Evolutionary conservation across 2,113 vertebrate genomes (phyloP).

Genomic region (Larimichthys crocea): DNA sequence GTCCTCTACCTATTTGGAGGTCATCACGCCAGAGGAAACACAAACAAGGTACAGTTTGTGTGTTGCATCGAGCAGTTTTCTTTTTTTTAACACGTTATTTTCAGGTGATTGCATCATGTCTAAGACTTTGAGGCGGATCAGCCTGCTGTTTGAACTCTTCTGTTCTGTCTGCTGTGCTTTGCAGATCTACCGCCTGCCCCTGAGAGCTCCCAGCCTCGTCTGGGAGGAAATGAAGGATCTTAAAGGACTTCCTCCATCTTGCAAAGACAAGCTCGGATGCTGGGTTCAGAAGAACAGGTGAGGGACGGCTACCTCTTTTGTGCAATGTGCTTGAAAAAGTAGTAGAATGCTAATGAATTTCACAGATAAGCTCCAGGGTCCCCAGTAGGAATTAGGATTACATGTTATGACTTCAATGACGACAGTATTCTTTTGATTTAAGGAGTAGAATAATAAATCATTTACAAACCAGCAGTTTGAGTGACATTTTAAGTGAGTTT

Average conservation of each 20-base stretch:
- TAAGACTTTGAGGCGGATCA: background rate
- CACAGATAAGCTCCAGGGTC: background rate
- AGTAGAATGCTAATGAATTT: background rate
- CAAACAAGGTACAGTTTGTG: conserved; percentile 87
- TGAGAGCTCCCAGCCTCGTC: conserved; percentile 85
- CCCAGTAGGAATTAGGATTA: background rate
- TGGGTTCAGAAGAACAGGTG: conserved; percentile 96
- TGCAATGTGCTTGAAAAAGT: background rate
- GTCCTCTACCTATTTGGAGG: conserved; percentile 95
- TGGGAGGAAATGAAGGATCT: conserved; percentile 93
- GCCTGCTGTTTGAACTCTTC: background rate
- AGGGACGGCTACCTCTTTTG: conserved; percentile 33
- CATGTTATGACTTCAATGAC: background rate
- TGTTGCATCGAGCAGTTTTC: background rate
- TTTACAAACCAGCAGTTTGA: too few relatives aligned
- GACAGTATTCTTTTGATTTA: background rate
- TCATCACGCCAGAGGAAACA: conserved; percentile 94
- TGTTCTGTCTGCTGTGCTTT: conserved; percentile 30
- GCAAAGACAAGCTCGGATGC: conserved; percentile 97
- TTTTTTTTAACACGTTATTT: background rate
- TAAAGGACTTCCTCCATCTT: conserved; percentile 91
- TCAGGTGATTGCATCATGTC: background rate
- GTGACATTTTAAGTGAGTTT: background rate
- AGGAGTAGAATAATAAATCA: background rate
- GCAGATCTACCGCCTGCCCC: conserved; percentile 93